A percentile compares a stretch with the other conserved stretches of the same genome.
Conservation (phyloP, 2,888 invertebrate species). For the Acanthacorydalis orientalis region DNA sequence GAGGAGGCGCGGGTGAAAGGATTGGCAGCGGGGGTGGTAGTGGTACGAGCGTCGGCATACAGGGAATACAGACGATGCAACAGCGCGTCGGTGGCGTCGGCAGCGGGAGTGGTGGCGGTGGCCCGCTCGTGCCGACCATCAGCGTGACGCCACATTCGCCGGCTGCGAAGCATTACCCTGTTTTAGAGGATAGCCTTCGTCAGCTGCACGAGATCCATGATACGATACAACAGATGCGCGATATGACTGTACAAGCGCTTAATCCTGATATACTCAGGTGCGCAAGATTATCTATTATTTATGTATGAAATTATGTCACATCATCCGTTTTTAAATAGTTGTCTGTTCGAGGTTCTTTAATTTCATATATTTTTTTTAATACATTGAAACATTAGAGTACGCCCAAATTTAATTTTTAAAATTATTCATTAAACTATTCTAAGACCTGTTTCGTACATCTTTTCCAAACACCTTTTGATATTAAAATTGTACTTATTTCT, state of each 20-base stretch:
- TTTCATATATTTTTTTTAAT: no score
- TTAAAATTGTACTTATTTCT: no score
- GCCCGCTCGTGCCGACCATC: slow-evolving; percentile 58
- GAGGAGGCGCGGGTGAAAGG: slow-evolving; percentile 7
- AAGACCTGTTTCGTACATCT: no score
- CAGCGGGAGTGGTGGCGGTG: slow-evolving; percentile 9
- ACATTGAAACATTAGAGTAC: no score
- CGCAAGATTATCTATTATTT: neutral
- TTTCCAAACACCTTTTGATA: no score
- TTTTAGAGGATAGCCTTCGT: slow-evolving; percentile 54
- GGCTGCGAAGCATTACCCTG: slow-evolving; percentile 51
- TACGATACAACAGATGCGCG: slow-evolving; percentile 61
- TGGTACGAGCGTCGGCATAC: neutral
- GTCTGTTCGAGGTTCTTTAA: neutral
- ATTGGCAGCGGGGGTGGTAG: neutral
- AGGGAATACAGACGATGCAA: slow-evolving; percentile 7
- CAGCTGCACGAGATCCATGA: slow-evolving; percentile 60
- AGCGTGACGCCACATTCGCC: slow-evolving; percentile 81
- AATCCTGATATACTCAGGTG: slow-evolving; percentile 14
- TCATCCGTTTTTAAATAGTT: neutral
- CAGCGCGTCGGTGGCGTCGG: slow-evolving; percentile 6
- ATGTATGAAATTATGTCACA: no score
- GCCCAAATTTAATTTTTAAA: no score
- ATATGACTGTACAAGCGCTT: slow-evolving; percentile 30
- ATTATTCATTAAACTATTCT: no score